These are phyloP conservation scores for Nerophis lumbriciformis DNA, from an alignment of 2,113 vertebrate species.

Conservation along the genomic window DNA sequence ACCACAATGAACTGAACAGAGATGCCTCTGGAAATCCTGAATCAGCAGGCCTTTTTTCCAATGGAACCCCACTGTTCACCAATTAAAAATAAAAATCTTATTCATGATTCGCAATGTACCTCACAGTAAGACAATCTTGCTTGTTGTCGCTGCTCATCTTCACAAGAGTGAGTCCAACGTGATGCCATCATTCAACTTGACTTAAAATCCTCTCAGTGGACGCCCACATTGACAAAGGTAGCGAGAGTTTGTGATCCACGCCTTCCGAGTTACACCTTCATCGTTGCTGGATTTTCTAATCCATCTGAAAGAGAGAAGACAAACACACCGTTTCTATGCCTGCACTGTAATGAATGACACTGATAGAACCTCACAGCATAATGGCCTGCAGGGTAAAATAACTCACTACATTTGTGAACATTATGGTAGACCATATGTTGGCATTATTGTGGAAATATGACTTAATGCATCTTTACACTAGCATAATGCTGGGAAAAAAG, in stretches of 20 bases:
- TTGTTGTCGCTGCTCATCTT: conserved; percentile 75
- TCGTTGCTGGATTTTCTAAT: conserved; percentile 22
- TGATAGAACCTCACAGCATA: neutral
- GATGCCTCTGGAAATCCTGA: conserved; percentile 14
- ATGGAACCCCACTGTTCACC: conserved; percentile 5
- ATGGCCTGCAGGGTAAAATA: conserved; percentile 11
- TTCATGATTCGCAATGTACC: conserved; percentile 59
- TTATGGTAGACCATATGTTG: conserved; percentile 18
- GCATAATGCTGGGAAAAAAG: too few species aligned
- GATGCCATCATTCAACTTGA: conserved; percentile 90
- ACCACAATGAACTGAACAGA: conserved; percentile 14
- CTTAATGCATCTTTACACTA: neutral
- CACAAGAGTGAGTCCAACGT: conserved; percentile 76
- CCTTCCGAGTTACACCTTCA: conserved; percentile 29
- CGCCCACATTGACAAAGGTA: conserved; percentile 73
- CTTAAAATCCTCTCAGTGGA: conserved; percentile 68
- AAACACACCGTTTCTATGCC: neutral
- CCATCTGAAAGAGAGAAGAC: conserved; percentile 30
- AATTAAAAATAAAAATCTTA: neutral
- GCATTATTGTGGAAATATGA: conserved; percentile 11
- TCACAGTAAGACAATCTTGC: conserved; percentile 69
- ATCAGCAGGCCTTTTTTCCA: neutral
- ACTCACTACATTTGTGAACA: conserved; percentile 6
- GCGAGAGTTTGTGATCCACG: conserved; percentile 23
- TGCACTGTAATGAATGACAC: neutral